Evolutionary conservation across 2,888 invertebrate genomes (phyloP).

Genomic region (Erynnis tages): DNA sequence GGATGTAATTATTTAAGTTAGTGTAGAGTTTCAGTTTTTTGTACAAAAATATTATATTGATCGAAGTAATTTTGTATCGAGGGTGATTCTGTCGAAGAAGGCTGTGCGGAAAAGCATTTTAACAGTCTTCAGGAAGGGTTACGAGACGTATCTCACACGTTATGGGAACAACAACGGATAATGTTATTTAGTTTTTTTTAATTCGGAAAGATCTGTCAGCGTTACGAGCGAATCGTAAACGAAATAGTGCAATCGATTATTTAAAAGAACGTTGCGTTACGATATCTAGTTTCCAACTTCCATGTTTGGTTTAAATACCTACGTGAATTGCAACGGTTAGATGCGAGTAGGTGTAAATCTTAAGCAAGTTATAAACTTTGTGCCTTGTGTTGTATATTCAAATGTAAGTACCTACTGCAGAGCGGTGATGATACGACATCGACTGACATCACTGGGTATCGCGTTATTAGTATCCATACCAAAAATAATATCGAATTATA

Average conservation of each 20-base stretch:
- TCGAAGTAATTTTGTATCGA: slow-evolving; percentile 46
- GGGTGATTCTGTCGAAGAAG: slow-evolving; percentile 46
- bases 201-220: slow-evolving; percentile 69
- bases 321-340: slow-evolving; percentile 3
- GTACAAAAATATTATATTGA: slow-evolving; percentile 46
- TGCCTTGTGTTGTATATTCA: slow-evolving; percentile 77
- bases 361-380: slow-evolving; percentile 57
- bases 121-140: slow-evolving; percentile 41
- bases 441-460: too few species aligned
- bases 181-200: slow-evolving; percentile 40
- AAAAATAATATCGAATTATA: too few species aligned
- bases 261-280: slow-evolving; percentile 36
- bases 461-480: too few species aligned
- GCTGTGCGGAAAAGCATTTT: slow-evolving; percentile 77
- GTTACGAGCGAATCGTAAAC: slow-evolving; percentile 44
- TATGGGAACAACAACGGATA: slow-evolving; percentile 43
- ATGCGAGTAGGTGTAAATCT: slow-evolving; percentile 44
- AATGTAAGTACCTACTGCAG: too few species aligned
- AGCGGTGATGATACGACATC: too few species aligned
- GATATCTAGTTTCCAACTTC: not conserved
- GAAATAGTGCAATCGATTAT: slow-evolving; percentile 54
- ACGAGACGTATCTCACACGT: slow-evolving; percentile 38
- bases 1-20: slow-evolving; percentile 52
- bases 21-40: slow-evolving; percentile 53
- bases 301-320: not conserved